These are phyloP conservation scores for Diorhabda sublineata DNA, from an alignment of 1,140 invertebrate genomes.

Conservation along the genomic window DNA sequence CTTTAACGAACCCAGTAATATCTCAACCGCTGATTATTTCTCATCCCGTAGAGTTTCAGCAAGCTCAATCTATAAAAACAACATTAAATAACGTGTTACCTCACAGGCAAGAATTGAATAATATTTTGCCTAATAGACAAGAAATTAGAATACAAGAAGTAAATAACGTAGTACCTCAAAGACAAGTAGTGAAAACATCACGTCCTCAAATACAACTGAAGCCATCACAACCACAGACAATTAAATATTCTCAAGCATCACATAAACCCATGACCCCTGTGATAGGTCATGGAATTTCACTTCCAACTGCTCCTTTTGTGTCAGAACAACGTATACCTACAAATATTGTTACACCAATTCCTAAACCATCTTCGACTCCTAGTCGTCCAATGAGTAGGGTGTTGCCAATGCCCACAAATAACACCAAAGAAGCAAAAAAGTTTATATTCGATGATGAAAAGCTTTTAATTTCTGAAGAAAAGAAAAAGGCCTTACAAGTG, in stretches of 20 bases:
- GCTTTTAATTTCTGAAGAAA: conserved; percentile 44
- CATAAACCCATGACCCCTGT: conserved; percentile 22
- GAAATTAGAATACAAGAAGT: conserved; percentile 14
- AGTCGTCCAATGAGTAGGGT: conserved; percentile 69
- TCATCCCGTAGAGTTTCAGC: not conserved
- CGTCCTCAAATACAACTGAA: conserved; percentile 14
- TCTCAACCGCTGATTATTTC: not conserved
- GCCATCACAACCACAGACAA: conserved; percentile 22
- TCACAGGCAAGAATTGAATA: not conserved
- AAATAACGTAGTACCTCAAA: conserved; percentile 32
- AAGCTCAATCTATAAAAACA: not conserved
- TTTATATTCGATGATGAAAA: conserved; percentile 46
- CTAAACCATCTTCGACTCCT: conserved; percentile 47
- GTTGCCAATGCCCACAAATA: conserved; percentile 59
- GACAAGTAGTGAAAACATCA: conserved; percentile 15
- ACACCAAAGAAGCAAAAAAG: conserved; percentile 38
- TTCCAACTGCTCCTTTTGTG: conserved; percentile 55
- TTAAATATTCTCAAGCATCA: conserved; percentile 27
- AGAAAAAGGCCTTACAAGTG: conserved; percentile 51
- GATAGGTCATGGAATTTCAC: conserved; percentile 51
- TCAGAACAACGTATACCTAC: conserved; percentile 60
- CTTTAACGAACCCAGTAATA: not conserved
- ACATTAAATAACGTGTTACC: conserved; percentile 4
- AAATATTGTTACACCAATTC: conserved; percentile 63
- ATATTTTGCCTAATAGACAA: not conserved